Percentiles rank a stretch among this genome's conserved stretches.
phyloP scores from a whole-genome alignment of 2,113 vertebrate species.

The Sphaerodactylus townsendi region DNA sequence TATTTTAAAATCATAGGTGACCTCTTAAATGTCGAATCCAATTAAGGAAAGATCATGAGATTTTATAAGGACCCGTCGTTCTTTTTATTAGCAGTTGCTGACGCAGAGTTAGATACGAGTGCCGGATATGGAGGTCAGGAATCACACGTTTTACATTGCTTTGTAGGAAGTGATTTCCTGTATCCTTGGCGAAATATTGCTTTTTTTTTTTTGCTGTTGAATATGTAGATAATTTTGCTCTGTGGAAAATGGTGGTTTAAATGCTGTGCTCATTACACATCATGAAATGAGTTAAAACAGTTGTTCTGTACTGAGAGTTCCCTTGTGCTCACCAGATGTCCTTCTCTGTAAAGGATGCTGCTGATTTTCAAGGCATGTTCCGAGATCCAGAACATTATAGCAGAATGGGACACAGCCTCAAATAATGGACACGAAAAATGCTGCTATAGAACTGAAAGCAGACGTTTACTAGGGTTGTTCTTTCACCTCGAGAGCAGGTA shows the following conservation, averaged over 20 bases:
- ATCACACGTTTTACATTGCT: not conserved
- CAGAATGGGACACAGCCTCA: not conserved
- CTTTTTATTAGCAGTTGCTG: not conserved
- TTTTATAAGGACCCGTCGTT: not conserved
- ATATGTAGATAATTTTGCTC: not conserved
- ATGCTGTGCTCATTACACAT: not conserved
- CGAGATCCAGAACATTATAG: not conserved
- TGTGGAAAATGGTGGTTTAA: not conserved
- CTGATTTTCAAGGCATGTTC: not conserved
- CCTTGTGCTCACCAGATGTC: constrained; percentile 1
- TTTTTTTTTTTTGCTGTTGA: not conserved
- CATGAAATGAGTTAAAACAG: not conserved
- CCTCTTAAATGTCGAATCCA: not conserved
- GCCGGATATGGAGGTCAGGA: not conserved
- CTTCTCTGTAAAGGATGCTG: not conserved
- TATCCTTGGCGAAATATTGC: not conserved
- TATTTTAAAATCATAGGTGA: not conserved
- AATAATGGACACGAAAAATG: not conserved
- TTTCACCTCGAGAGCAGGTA: not conserved
- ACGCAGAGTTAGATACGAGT: not conserved
- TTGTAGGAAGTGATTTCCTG: not conserved
- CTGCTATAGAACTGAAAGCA: not conserved
- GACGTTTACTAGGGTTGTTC: not conserved
- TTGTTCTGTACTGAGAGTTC: not conserved
- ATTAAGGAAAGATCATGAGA: not conserved